Evolutionary conservation across 23 tunicate genomes (phyloP).

Genomic region (Diplosoma virens): DNA sequence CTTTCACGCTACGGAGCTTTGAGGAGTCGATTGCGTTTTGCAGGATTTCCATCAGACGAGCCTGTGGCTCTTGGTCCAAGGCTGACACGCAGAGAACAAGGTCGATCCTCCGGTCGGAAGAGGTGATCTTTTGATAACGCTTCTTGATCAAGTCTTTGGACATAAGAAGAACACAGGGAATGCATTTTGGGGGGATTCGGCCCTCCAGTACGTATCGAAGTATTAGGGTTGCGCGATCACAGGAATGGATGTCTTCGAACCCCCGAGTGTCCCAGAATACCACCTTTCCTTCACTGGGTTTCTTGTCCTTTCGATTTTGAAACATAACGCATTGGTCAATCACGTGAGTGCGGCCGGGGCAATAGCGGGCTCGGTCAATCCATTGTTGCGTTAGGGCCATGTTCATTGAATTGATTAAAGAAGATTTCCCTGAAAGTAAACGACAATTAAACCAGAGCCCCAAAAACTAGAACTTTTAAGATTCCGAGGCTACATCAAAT

Average conservation of each 20-base stretch:
- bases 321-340: slow-evolving; percentile 90
- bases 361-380: slow-evolving; percentile 85
- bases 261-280: slow-evolving; percentile 98
- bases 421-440: slow-evolving; percentile 89
- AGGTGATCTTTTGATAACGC: slow-evolving; percentile 65
- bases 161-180: slow-evolving; percentile 94
- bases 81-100: slow-evolving; percentile 82
- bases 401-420: slow-evolving; percentile 94
- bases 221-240: slow-evolving; percentile 82
- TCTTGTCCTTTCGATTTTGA: slow-evolving; percentile 35
- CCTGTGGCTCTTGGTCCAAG: slow-evolving; percentile 65
- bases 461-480: too few species aligned
- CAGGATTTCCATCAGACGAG: slow-evolving; percentile 54
- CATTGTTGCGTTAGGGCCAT: slow-evolving; percentile 96
- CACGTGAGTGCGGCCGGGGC: slow-evolving; percentile 93
- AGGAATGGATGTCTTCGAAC: slow-evolving; percentile 92
- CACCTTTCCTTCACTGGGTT: slow-evolving; percentile 65
- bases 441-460: too few species aligned
- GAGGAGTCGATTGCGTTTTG: slow-evolving; percentile 69
- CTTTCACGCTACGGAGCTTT: slow-evolving; percentile 61
- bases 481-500: too few species aligned
- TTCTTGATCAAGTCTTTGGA: slow-evolving; percentile 93
- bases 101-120: slow-evolving; percentile 79
- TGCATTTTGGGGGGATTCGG: slow-evolving; percentile 92
- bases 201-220: slow-evolving; percentile 98